Evolutionary conservation across 2,888 invertebrate genomes (phyloP).

Genomic region (Nymphalis polychloros): DNA sequence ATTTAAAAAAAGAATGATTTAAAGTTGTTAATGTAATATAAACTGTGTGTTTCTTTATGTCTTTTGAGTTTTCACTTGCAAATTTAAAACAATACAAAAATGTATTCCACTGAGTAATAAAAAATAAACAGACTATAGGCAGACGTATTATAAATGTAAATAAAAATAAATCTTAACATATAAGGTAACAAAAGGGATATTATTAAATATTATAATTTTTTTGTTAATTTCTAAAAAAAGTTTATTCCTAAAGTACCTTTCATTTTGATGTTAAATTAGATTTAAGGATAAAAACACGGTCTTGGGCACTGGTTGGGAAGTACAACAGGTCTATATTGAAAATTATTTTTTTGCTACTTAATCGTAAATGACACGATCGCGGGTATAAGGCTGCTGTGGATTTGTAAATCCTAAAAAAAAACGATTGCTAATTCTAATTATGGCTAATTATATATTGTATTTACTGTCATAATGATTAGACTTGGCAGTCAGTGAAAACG

Average conservation of each 20-base stretch:
- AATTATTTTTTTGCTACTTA: constrained; percentile 58
- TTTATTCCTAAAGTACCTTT: constrained; percentile 80
- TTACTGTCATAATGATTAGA: constrained; percentile 41
- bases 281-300: constrained; percentile 67
- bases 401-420: constrained; percentile 26
- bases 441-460: constrained; percentile 15
- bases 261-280: constrained; percentile 59
- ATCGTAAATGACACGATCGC: constrained; percentile 56
- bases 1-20: too few relatives aligned
- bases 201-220: constrained; percentile 41
- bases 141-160: constrained; percentile 34
- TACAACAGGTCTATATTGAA: constrained; percentile 64
- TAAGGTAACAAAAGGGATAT: constrained; percentile 58
- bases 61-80: too few relatives aligned
- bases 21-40: too few relatives aligned
- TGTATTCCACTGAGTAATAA: too few relatives aligned
- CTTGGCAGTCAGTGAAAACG: constrained; percentile 64
- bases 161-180: constrained; percentile 61
- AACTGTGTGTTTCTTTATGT: too few relatives aligned
- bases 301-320: constrained; percentile 53
- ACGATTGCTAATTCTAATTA: constrained; percentile 54
- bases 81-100: too few relatives aligned
- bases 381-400: constrained; percentile 65
- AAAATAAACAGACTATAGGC: not conserved
- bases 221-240: constrained; percentile 72